Evolutionary conservation across 2,888 invertebrate species (phyloP), one percentile per base, ranked within the genome.

Genomic region (Leucoma salicis): DNA sequence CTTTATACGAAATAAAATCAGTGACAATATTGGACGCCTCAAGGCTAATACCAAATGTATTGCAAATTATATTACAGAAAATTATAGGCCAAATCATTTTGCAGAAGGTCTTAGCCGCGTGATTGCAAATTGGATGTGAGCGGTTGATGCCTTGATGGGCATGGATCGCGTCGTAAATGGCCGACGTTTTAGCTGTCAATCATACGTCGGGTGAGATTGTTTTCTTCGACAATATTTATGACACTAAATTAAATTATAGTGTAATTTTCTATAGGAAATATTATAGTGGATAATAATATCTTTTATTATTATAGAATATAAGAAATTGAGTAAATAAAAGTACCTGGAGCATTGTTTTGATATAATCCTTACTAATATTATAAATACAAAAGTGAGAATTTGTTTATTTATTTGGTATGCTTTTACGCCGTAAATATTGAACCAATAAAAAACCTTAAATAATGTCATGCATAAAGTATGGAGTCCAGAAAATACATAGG

Each of bases 1-100:
- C 47, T 46, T 72, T 79, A 31, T 48, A 49, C 14, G 42, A 24
- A 38, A 78, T 69, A 46, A 80, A 83, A 42, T 80, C 78, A 14
- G 58, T 39, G 0, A 59, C 47, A 25, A 80, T 32, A 12, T 54
- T 47, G 0, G 57, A 32, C 10, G 54, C 25, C 24, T 65, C 45
- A 2, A 31, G 1, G 8, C 50, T 15, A 1, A 50, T 39, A 14
- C 50, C 31, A 0, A 39, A 15, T 11, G 42, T 34, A 14, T 14
- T 32, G 29, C 31, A 18, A 37, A 37, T 13, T 14, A 46, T 14
- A 16, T 25, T 39, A n/a, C 42, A 33, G n/a, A 52, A 31, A 15
- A 47, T 31, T 10, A 31, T 14, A 3, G 42, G 27, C 7, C 31
- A 21, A 36, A 43, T 35, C 62, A 64, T 61, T 39, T 39, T 38